These are phyloP conservation scores for Neosalanx taihuensis DNA, from an alignment of 2,797 vertebrate species.

Conservation along the genomic window DNA sequence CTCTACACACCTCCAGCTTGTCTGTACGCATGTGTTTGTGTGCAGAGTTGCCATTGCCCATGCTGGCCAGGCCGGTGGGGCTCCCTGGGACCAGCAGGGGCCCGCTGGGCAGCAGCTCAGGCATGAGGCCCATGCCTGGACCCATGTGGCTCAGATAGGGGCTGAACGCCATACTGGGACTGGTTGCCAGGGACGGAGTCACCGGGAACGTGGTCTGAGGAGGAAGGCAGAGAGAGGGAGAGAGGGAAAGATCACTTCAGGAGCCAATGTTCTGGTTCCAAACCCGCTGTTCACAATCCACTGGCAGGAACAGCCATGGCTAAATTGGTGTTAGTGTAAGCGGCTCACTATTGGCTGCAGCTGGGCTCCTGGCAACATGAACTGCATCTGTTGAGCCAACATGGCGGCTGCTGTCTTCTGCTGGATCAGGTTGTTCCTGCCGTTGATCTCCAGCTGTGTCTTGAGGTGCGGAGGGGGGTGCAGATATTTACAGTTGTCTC, in stretches of 20 bases:
- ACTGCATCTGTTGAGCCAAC: constrained; percentile 98
- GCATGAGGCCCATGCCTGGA: constrained; percentile 90
- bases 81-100: constrained; percentile 91
- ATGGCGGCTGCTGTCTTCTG: constrained; percentile 95
- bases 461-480: constrained; percentile 97
- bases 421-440: constrained; percentile 97
- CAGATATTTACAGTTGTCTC: constrained; percentile 98
- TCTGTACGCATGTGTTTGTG: constrained; percentile 93
- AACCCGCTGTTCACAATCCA: neutral
- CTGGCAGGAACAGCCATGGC: neutral
- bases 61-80: constrained; percentile 77
- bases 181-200: constrained; percentile 84
- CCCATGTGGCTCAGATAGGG: constrained; percentile 92
- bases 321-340: neutral
- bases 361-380: constrained; percentile 91
- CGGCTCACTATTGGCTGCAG: constrained; percentile 91
- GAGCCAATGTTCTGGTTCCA: neutral
- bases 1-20: constrained; percentile 92
- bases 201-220: constrained; percentile 88
- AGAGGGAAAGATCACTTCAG: neutral
- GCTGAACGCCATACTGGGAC: constrained; percentile 89
- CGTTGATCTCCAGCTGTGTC: constrained; percentile 97
- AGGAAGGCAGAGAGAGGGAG: constrained; percentile 21
- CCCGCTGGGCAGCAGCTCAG: constrained; percentile 89
- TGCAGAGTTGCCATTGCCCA: constrained; percentile 81